Conservation (phyloP, 2,888 invertebrate genomes). For the Dinocampus coccinellae region DNA sequence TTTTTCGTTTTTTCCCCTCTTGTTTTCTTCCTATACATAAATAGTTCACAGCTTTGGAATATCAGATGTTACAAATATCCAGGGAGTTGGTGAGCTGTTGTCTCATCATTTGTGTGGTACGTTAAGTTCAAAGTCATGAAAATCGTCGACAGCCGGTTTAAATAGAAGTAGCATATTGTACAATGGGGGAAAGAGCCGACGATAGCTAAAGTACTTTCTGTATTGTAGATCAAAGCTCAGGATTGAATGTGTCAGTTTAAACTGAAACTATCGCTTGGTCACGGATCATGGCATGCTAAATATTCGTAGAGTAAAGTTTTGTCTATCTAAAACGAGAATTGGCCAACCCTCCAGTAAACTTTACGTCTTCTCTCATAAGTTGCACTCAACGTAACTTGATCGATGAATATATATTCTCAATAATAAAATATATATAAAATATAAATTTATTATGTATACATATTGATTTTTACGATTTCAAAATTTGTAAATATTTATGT, state of each 20-base stretch:
- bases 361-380: not conserved
- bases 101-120: not conserved
- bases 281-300: slow-evolving; percentile 44
- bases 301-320: slow-evolving; percentile 36
- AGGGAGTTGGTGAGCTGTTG: slow-evolving; percentile 11
- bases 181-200: slow-evolving; percentile 32
- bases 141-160: slow-evolving; percentile 43
- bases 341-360: slow-evolving; percentile 10
- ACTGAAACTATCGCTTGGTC: slow-evolving; percentile 53
- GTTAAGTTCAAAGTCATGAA: slow-evolving; percentile 6
- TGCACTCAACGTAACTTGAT: slow-evolving; percentile 15
- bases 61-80: slow-evolving; percentile 12
- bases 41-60: not conserved
- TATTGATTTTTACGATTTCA: not conserved
- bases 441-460: not conserved
- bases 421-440: no score
- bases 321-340: slow-evolving; percentile 32
- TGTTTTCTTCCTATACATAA: not conserved
- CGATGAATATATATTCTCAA: slow-evolving; percentile 20
- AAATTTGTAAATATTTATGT: not conserved
- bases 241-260: slow-evolving; percentile 60
- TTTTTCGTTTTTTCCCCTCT: no score
- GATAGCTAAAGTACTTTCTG: slow-evolving; percentile 46
- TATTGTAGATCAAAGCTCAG: not conserved
- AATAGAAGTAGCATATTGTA: slow-evolving; percentile 46